These are phyloP conservation scores for Rhagophthalmus giganteus DNA, from an alignment of 2,888 invertebrate species.

Conservation along the genomic window DNA sequence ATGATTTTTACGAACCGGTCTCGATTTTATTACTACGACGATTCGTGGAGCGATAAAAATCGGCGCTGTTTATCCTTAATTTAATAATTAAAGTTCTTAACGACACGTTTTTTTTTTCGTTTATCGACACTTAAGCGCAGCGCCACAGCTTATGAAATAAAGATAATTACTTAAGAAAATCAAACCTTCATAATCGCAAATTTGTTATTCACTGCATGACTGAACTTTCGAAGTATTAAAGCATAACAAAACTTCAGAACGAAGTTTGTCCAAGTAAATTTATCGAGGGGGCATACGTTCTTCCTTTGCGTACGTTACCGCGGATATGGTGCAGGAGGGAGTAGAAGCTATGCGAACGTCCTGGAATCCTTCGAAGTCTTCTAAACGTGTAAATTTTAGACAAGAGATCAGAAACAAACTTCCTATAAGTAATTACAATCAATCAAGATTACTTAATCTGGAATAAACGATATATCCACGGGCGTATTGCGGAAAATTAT, in stretches of 20 bases:
- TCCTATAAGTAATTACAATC: slow-evolving; percentile 56
- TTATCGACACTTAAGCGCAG: neutral
- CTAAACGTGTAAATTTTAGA: slow-evolving; percentile 51
- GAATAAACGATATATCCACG: slow-evolving; percentile 35
- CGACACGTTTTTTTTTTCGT: neutral
- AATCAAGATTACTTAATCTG: slow-evolving; percentile 50
- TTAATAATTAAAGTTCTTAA: slow-evolving; percentile 7
- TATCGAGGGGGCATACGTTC: slow-evolving; percentile 7
- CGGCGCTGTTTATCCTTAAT: slow-evolving; percentile 40
- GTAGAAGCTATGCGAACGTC: slow-evolving; percentile 14
- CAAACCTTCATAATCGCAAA: slow-evolving; percentile 50
- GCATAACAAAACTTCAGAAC: slow-evolving; percentile 51
- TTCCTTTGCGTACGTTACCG: slow-evolving; percentile 11
- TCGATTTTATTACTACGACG: slow-evolving; percentile 47
- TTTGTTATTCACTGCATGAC: slow-evolving; percentile 54
- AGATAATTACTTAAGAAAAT: slow-evolving; percentile 36
- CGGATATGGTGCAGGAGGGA: slow-evolving; percentile 14
- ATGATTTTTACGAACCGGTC: slow-evolving; percentile 47
- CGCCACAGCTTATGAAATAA: slow-evolving; percentile 12
- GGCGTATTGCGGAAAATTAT: slow-evolving; percentile 30
- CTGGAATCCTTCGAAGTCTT: slow-evolving; percentile 16
- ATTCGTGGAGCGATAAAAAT: slow-evolving; percentile 45
- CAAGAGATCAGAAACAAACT: slow-evolving; percentile 55
- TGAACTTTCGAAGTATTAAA: slow-evolving; percentile 52
- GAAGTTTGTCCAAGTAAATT: slow-evolving; percentile 36